A percentile compares a stretch with the other conserved stretches of the same genome.
Conservation (phyloP, 2,113 vertebrate species). For the Myotis lucifugus region DNA sequence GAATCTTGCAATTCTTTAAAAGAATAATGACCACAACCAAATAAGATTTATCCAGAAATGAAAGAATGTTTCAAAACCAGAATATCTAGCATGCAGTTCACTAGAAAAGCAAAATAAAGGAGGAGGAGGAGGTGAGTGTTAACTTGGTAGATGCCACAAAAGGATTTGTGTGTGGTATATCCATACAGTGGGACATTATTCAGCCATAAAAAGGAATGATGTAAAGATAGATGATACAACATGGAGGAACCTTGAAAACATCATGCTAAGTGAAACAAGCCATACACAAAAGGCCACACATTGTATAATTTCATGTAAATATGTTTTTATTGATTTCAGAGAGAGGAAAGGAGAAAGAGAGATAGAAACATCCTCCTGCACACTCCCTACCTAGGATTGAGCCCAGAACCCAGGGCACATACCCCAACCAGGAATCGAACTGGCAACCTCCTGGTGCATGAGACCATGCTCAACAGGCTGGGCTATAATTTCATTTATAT, state of each 20-base stretch:
- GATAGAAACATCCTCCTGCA: too few species aligned
- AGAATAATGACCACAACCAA: background rate
- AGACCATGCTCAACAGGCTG: too few species aligned
- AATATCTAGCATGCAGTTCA: background rate
- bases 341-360: too few species aligned
- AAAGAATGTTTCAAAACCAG: background rate
- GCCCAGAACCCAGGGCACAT: too few species aligned
- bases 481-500: background rate
- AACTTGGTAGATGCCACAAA: background rate
- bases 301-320: background rate
- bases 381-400: too few species aligned
- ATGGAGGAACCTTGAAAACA: background rate
- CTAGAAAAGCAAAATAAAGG: background rate
- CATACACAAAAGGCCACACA: background rate
- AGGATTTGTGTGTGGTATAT: background rate
- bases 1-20: conserved; percentile 22
- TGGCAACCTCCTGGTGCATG: too few species aligned
- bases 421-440: too few species aligned
- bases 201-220: background rate
- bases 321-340: too few species aligned
- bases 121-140: background rate
- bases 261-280: background rate
- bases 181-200: background rate
- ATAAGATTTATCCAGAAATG: background rate
- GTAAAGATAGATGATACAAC: background rate